phyloP scores from a whole-genome alignment of 2,797 vertebrate genomes.

The Micrastur ruficollis region DNA sequence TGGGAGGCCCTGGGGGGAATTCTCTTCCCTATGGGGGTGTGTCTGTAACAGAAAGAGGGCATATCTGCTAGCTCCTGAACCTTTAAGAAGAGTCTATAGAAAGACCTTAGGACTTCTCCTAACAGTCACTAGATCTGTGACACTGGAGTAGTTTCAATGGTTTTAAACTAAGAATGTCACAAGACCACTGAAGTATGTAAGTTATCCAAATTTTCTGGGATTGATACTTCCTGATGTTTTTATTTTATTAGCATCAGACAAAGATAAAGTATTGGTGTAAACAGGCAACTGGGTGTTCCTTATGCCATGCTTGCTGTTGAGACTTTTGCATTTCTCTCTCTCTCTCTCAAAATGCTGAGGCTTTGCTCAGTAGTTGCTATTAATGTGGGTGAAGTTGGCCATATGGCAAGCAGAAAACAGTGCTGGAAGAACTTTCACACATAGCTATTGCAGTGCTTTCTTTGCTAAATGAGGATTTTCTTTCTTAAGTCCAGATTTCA shows the following conservation, averaged over 20 bases:
- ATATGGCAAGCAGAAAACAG: slow-evolving; percentile 74
- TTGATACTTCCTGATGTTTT: background rate
- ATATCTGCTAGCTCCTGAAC: background rate
- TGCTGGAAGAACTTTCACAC: slow-evolving; percentile 72
- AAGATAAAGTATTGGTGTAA: background rate
- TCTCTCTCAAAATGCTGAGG: slow-evolving; percentile 1
- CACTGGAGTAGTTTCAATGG: background rate
- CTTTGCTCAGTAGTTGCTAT: slow-evolving; percentile 42
- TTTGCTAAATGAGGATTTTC: slow-evolving; percentile 68
- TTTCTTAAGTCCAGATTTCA: slow-evolving; percentile 69
- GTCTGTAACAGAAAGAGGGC: background rate
- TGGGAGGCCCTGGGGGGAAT: background rate
- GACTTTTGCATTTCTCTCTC: background rate
- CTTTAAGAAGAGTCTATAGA: background rate
- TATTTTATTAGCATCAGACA: background rate
- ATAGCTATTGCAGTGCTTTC: slow-evolving; percentile 53
- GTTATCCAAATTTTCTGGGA: background rate
- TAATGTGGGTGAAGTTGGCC: slow-evolving; percentile 62
- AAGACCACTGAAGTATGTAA: background rate
- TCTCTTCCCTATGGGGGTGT: background rate
- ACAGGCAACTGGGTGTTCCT: background rate
- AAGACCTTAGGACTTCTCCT: background rate
- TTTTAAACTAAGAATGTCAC: background rate
- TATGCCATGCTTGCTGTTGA: background rate
- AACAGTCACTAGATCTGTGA: background rate